Evolutionary conservation across 2,888 invertebrate species (phyloP).

Genomic region (Fragum whitleyi): DNA sequence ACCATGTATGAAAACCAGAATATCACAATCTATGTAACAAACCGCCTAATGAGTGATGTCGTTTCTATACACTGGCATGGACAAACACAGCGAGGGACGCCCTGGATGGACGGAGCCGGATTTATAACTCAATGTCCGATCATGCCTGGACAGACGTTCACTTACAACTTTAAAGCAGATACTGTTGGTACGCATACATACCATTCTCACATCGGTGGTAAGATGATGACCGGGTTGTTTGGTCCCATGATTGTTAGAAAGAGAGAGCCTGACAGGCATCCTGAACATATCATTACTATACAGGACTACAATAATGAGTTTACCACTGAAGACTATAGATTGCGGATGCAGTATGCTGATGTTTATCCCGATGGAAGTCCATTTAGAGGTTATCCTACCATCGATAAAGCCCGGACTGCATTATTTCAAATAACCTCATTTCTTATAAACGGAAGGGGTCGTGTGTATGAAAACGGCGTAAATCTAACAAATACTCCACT

Average conservation of each 20-base stretch:
- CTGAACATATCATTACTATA: slow-evolving; percentile 50
- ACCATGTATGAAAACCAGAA: slow-evolving; percentile 72
- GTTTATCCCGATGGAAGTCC: slow-evolving; percentile 15
- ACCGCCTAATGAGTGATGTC: slow-evolving; percentile 63
- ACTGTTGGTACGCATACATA: slow-evolving; percentile 69
- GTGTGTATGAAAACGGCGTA: slow-evolving; percentile 44
- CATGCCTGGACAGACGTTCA: slow-evolving; percentile 67
- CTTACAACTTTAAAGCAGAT: slow-evolving; percentile 65
- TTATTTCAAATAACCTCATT: slow-evolving; percentile 53
- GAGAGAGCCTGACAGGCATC: slow-evolving; percentile 19
- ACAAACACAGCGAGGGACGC: slow-evolving; percentile 67
- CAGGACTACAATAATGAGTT: slow-evolving; percentile 65
- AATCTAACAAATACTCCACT: slow-evolving; percentile 58
- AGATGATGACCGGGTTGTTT: slow-evolving; percentile 60
- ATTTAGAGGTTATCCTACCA: background rate
- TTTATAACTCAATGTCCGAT: slow-evolving; percentile 77
- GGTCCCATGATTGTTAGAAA: slow-evolving; percentile 66
- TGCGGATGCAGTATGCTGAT: slow-evolving; percentile 4
- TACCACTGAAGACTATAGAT: slow-evolving; percentile 3
- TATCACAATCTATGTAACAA: slow-evolving; percentile 68
- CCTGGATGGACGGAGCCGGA: slow-evolving; percentile 78
- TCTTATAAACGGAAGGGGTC: slow-evolving; percentile 71
- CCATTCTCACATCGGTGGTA: slow-evolving; percentile 67
- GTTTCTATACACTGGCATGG: slow-evolving; percentile 78
- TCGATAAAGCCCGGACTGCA: slow-evolving; percentile 42